Evolutionary conservation across 2,797 vertebrate genomes (phyloP), one percentile per base, ranked within the genome.

Genomic region (Pagetopsis macropterus): DNA sequence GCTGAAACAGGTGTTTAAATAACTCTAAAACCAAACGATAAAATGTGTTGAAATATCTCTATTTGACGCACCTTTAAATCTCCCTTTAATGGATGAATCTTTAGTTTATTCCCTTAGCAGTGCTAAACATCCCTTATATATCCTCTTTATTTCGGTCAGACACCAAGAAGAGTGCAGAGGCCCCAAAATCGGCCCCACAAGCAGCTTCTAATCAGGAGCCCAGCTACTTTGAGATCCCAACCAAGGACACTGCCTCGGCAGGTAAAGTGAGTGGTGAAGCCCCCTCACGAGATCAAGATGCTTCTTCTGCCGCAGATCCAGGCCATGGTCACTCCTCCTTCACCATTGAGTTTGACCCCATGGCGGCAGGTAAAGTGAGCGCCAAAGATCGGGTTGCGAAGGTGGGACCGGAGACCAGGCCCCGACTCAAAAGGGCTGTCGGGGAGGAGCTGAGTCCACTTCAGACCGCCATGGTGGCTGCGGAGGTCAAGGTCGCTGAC

Each of bases 141-240:
- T 62, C 63, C 81, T 4, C 44, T 40, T 65, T 52, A 15, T 56
- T 62, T 64, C n/a, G 70, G n/a, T 82, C 80, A 91, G 93, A 93
- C 27, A 21, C 63, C 23, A 89, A 90, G 93, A 96, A 89, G 95
- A 94, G 46, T 51, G 31, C 83, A 27, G 90, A 89, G 14, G 83
- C 89, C 78, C 93, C 69, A 80, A 95, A 94, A 91, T 89, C 94
- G 76, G 87, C 90, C 70, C 77, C 87, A 69, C 85, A 93, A 86
- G 87, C 93, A 86, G 78, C 93, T 72, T 93, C 96, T 57, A 95
- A 92, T 88, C 96, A 96, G 84, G 97, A 99, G 81, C 96, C 96
- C 23, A 98, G 96, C 91, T 98, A 99, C 83, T 98, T 98, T 91
- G 97, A 99, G 93, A 98, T 98, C 79, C 97, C 97, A 79, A 96